Evolutionary conservation across 2,888 invertebrate genomes (phyloP).

Genomic region (Seira sanloemensis): DNA sequence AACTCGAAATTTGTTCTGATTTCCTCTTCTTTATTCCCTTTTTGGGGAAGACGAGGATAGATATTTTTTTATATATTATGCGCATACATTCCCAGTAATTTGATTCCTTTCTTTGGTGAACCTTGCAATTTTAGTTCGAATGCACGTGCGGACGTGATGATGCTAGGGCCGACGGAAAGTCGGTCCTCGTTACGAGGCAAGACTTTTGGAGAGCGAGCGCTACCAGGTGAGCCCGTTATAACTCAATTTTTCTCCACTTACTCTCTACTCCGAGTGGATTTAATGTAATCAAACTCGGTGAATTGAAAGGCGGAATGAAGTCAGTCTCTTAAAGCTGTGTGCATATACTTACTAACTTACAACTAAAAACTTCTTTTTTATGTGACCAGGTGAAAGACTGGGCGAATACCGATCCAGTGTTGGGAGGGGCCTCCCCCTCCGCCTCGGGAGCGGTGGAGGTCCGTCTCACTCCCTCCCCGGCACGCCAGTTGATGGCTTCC

Average conservation of each 20-base stretch:
- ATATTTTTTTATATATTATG: slow-evolving; percentile 55
- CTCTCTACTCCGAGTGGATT: slow-evolving; percentile 24
- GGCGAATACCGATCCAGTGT: slow-evolving; percentile 74
- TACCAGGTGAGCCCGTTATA: slow-evolving; percentile 73
- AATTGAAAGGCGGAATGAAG: not conserved
- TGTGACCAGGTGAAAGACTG: slow-evolving; percentile 73
- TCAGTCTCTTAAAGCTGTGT: too few relatives aligned
- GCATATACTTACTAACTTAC: too few relatives aligned
- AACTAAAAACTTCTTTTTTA: too few relatives aligned
- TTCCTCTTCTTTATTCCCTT: slow-evolving; percentile 26
- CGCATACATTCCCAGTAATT: slow-evolving; percentile 64
- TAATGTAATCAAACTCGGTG: slow-evolving; percentile 51
- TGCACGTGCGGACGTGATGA: slow-evolving; percentile 74
- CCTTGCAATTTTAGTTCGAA: slow-evolving; percentile 71
- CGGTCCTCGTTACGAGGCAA: slow-evolving; percentile 73
- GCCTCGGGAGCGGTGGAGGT: slow-evolving; percentile 70
- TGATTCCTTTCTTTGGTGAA: slow-evolving; percentile 55
- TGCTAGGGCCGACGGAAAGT: slow-evolving; percentile 73
- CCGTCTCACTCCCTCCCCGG: slow-evolving; percentile 73
- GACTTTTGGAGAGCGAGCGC: slow-evolving; percentile 74
- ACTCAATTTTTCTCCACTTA: slow-evolving; percentile 49
- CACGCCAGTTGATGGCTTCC: slow-evolving; percentile 74
- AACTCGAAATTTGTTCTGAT: slow-evolving; percentile 65
- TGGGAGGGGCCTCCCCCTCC: slow-evolving; percentile 73
- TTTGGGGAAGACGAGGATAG: slow-evolving; percentile 33